Conservation (phyloP, 2,797 vertebrate genomes). For the Enteromius viviparus region DNA sequence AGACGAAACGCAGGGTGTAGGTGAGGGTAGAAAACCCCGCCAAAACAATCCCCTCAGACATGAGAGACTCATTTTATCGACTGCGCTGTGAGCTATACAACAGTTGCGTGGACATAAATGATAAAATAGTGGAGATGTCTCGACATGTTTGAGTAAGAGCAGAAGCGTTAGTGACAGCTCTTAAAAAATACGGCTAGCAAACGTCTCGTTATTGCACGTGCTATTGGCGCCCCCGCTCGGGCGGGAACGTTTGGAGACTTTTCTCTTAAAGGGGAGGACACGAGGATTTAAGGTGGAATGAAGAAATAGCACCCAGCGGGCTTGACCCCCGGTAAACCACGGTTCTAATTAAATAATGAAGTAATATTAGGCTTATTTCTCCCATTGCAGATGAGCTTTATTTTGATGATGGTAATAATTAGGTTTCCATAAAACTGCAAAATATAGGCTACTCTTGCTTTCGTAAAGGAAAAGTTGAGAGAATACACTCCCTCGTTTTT, state of each 20-base stretch:
- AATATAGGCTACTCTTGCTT: neutral
- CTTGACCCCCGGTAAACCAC: neutral
- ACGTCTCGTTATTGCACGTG: slow-evolving; percentile 12
- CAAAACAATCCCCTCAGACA: neutral
- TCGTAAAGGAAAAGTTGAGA: neutral
- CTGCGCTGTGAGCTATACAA: neutral
- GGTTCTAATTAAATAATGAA: neutral
- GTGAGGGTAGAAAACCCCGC: neutral
- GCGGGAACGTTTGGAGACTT: neutral
- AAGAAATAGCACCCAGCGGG: neutral
- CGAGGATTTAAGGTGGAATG: slow-evolving; percentile 60
- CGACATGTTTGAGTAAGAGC: slow-evolving; percentile 33
- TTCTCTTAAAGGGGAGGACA: slow-evolving; percentile 57
- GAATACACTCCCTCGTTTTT: neutral
- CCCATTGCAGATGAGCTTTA: neutral
- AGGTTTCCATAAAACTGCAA: neutral
- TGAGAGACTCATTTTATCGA: neutral
- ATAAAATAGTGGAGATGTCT: neutral
- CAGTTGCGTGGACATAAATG: neutral
- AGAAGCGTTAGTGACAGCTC: slow-evolving; percentile 40
- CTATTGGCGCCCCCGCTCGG: slow-evolving; percentile 48
- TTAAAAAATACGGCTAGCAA: slow-evolving; percentile 19
- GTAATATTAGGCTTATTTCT: neutral
- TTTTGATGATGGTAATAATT: neutral
- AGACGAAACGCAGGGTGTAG: slow-evolving; percentile 1